These are phyloP conservation scores for Urophycis tenuis DNA, from an alignment of 2,797 vertebrate species.

Conservation along the genomic window DNA sequence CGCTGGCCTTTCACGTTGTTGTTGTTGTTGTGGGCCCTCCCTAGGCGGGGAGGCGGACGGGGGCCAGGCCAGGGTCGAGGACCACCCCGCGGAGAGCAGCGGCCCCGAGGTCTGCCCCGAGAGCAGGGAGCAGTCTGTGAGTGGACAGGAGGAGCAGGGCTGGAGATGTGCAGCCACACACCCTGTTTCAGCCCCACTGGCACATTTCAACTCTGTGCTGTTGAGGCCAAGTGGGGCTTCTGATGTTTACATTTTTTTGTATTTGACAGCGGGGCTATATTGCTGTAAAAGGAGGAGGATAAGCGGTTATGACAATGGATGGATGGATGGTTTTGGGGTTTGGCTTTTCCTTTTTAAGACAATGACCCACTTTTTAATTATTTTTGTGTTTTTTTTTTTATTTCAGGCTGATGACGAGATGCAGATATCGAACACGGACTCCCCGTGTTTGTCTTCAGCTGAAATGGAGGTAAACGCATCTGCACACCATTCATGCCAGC, in stretches of 20 bases:
- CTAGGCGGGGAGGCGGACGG: neutral
- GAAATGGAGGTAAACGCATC: neutral
- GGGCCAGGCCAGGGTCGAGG: neutral
- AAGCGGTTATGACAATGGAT: no score
- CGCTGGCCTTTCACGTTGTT: no score
- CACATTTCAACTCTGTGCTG: no score
- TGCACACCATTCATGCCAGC: neutral
- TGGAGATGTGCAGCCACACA: no score
- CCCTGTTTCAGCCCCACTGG: no score
- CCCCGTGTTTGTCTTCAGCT: neutral
- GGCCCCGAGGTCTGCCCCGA: conserved; percentile 47
- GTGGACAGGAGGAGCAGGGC: conserved; percentile 19
- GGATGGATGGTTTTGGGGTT: neutral
- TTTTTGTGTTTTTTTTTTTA: neutral
- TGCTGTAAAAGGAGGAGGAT: no score
- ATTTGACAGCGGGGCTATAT: no score
- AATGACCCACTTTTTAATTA: neutral
- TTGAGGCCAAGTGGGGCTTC: no score
- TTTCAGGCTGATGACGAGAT: neutral
- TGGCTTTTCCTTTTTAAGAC: neutral
- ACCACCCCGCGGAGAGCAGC: neutral
- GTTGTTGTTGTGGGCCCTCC: neutral
- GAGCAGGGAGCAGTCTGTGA: conserved; percentile 62
- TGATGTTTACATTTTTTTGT: no score
- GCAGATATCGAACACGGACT: neutral